These are phyloP conservation scores for Bursaphelenchus okinawaensis DNA, from an alignment of 2,888 invertebrate species.

Conservation along the genomic window DNA sequence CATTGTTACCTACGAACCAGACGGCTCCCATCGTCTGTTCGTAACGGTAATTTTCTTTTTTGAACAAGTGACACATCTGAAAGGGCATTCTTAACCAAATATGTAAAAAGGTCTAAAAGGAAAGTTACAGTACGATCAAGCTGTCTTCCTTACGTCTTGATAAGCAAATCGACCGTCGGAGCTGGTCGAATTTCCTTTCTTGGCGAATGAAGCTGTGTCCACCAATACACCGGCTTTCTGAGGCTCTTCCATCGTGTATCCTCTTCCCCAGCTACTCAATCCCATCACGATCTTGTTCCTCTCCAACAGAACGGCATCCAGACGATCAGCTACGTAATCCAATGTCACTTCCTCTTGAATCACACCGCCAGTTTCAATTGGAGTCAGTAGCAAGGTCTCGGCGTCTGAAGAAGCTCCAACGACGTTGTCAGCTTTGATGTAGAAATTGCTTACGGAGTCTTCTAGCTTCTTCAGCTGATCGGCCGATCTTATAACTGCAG, in stretches of 20 bases:
- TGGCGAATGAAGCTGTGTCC: neutral
- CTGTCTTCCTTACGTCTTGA: conserved; percentile 17
- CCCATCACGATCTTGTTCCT: conserved; percentile 27
- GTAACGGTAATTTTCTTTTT: neutral
- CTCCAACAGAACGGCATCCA: conserved; percentile 15
- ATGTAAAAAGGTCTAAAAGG: neutral
- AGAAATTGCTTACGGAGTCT: conserved; percentile 19
- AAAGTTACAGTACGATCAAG: no score
- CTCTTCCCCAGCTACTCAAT: conserved; percentile 25
- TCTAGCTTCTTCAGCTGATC: neutral
- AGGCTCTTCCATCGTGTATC: conserved; percentile 9
- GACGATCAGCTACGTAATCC: neutral
- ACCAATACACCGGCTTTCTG: neutral
- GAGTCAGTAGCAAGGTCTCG: neutral
- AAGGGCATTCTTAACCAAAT: no score
- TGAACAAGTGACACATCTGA: conserved; percentile 15
- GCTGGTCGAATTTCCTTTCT: neutral
- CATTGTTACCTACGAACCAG: conserved; percentile 16
- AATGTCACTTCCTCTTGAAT: neutral
- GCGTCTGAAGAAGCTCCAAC: conserved; percentile 3
- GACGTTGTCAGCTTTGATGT: conserved; percentile 25
- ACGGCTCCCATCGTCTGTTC: conserved; percentile 10
- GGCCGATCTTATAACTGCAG: neutral
- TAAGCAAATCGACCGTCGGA: conserved; percentile 24
- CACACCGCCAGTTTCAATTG: neutral